Conservation (phyloP, 1,140 invertebrate species). For the Gryllus bimaculatus region DNA sequence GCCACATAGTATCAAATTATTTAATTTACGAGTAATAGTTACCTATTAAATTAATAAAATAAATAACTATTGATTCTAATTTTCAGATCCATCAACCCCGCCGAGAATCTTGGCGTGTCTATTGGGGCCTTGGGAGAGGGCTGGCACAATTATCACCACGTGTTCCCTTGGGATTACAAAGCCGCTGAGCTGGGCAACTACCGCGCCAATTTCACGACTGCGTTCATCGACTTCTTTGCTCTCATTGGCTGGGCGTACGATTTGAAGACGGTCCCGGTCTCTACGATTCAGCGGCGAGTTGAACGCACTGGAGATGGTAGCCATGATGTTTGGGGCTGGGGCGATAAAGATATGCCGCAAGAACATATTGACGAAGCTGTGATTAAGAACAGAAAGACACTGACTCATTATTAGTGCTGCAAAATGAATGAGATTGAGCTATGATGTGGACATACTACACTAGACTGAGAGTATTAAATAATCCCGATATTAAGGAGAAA, state of each 20-base stretch:
- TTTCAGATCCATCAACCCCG: constrained; percentile 58
- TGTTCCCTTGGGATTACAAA: constrained; percentile 92
- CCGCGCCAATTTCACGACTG: constrained; percentile 68
- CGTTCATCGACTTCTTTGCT: constrained; percentile 77
- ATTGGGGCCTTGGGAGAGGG: constrained; percentile 71
- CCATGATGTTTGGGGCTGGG: constrained; percentile 70
- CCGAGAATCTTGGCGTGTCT: constrained; percentile 60
- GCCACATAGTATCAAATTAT: too few species aligned
- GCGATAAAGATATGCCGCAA: constrained; percentile 60
- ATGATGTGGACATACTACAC: too few species aligned
- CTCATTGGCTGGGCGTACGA: constrained; percentile 84
- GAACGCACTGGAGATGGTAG: constrained; percentile 68
- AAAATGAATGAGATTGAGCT: too few species aligned
- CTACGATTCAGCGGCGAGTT: constrained; percentile 59
- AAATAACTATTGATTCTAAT: not conserved
- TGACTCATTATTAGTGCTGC: not conserved
- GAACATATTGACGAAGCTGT: constrained; percentile 55
- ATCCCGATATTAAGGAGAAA: too few species aligned
- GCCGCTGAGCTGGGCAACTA: constrained; percentile 72
- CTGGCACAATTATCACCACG: constrained; percentile 95
- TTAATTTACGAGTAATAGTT: too few species aligned
- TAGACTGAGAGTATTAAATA: too few species aligned
- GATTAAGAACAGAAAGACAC: constrained; percentile 48
- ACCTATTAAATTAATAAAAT: too few species aligned
- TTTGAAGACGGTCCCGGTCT: constrained; percentile 64